Evolutionary conservation across 1,140 invertebrate species (phyloP).

Genomic region (Bombus impatiens): DNA sequence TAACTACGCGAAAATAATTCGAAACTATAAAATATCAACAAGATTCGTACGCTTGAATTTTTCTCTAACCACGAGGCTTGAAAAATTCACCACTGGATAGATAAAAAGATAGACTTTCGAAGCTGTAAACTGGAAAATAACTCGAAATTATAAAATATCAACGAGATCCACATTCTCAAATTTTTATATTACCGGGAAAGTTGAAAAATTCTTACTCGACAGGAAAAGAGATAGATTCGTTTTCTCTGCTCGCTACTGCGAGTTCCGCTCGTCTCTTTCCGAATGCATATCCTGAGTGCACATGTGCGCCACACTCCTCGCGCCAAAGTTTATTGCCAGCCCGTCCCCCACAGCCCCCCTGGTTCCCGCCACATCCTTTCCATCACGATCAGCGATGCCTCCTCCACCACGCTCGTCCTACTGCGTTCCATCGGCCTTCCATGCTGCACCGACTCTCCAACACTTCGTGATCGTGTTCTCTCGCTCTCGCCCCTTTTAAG

Average conservation of each 20-base stretch:
- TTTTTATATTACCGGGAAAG: neutral
- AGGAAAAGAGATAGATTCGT: conserved; percentile 2
- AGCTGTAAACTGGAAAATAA: neutral
- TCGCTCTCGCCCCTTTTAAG: conserved; percentile 16
- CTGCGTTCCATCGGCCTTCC: conserved; percentile 53
- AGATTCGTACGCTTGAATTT: neutral
- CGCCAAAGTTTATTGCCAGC: conserved; percentile 75
- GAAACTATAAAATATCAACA: neutral
- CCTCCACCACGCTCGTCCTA: conserved; percentile 29
- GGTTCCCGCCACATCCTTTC: conserved; percentile 44
- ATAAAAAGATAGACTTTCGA: no score
- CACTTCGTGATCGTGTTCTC: conserved; percentile 50
- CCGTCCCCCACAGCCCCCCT: conserved; percentile 33
- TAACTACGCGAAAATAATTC: neutral
- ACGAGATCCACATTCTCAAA: neutral
- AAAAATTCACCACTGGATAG: neutral
- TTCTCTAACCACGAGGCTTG: neutral
- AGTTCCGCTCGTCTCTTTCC: conserved; percentile 39
- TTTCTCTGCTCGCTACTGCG: neutral
- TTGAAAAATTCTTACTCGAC: neutral
- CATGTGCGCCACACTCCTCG: conserved; percentile 78
- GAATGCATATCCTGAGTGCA: conserved; percentile 65
- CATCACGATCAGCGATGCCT: conserved; percentile 54
- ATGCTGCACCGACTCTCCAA: conserved; percentile 16
- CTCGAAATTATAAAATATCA: neutral